These are phyloP conservation scores for Augochlora pura DNA, from an alignment of 1,140 invertebrate genomes.

Conservation along the genomic window DNA sequence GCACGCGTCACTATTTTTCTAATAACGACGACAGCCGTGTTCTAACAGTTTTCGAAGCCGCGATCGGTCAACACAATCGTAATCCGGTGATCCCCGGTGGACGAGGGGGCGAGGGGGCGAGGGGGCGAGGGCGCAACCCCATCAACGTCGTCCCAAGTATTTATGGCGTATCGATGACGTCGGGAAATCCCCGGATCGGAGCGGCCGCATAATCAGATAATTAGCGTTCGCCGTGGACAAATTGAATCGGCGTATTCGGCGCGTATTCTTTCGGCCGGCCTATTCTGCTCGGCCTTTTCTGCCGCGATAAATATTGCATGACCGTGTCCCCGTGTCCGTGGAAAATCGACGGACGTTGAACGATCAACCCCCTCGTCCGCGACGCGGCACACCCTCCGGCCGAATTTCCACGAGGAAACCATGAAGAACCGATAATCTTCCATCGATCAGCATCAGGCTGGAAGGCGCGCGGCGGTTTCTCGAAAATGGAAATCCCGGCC, in stretches of 20 bases:
- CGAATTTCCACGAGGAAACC: conserved; percentile 53
- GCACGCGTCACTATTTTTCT: no score
- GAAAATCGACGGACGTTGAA: conserved; percentile 70
- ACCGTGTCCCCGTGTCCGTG: conserved; percentile 67
- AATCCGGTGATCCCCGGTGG: no score
- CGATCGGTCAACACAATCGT: no score
- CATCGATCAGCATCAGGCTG: conserved; percentile 78
- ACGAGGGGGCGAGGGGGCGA: no score
- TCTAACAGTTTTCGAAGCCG: no score
- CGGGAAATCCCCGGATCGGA: conserved; percentile 61
- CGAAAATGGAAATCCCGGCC: conserved; percentile 33
- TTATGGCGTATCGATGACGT: conserved; percentile 75
- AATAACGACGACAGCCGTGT: no score
- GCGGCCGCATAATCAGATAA: conserved; percentile 76
- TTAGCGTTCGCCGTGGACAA: conserved; percentile 77
- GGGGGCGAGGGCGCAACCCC: no score
- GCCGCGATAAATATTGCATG: conserved; percentile 80
- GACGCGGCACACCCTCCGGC: conserved; percentile 32
- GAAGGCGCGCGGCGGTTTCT: conserved; percentile 1
- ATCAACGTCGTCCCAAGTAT: conserved; percentile 47
- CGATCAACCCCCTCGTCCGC: conserved; percentile 28
- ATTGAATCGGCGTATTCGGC: conserved; percentile 79
- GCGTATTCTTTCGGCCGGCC: conserved; percentile 79
- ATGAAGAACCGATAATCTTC: conserved; percentile 77
- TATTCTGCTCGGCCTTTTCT: no score